Evolutionary conservation across 1,140 invertebrate genomes (phyloP).

Genomic region (Littorina saxatilis): DNA sequence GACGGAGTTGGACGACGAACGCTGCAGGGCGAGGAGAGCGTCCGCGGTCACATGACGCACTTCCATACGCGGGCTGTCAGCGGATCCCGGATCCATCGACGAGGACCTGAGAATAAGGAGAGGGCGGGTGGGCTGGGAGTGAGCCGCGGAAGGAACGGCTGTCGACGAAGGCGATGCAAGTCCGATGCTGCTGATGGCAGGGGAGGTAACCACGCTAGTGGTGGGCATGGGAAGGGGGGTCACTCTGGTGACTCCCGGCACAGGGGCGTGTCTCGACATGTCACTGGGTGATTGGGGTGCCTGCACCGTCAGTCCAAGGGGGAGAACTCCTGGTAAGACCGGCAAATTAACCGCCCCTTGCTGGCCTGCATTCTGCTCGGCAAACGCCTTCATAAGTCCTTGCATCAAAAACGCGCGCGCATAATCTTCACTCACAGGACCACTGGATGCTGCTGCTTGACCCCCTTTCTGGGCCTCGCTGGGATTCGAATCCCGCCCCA

Average conservation of each 20-base stretch:
- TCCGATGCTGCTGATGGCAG: background rate
- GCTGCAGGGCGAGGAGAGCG: slow-evolving; percentile 19
- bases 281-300: background rate
- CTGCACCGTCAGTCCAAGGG: background rate
- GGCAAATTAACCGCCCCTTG: background rate
- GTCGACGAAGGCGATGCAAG: background rate
- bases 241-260: background rate
- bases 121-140: slow-evolving; percentile 15
- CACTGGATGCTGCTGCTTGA: background rate
- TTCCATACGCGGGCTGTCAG: background rate
- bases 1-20: slow-evolving; percentile 22
- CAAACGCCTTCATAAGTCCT: background rate
- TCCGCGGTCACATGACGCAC: slow-evolving; percentile 23
- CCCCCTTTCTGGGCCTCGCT: too few relatives aligned
- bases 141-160: background rate
- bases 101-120: slow-evolving; percentile 20
- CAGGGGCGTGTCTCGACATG: background rate
- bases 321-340: background rate
- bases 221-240: slow-evolving; percentile 9
- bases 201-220: background rate
- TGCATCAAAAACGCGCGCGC: background rate
- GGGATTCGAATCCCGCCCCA: too few relatives aligned
- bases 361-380: slow-evolving; percentile 20
- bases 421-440: background rate
- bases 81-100: background rate